Evolutionary conservation across 2,888 invertebrate genomes (phyloP), one percentile per base, ranked within the genome.

Genomic region (Entomobrya proxima): DNA sequence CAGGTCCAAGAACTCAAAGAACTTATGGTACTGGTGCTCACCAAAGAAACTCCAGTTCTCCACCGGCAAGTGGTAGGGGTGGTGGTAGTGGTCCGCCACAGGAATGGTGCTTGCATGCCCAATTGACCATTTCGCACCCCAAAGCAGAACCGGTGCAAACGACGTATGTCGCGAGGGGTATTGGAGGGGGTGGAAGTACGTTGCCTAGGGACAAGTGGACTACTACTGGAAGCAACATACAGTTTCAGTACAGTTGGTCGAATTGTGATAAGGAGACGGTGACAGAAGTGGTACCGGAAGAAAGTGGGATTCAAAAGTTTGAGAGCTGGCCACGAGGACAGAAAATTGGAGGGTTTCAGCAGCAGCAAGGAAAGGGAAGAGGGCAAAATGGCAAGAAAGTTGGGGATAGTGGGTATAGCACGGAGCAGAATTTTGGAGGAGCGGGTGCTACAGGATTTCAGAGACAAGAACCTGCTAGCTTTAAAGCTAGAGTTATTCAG

Each of bases 71-170:
- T 15, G 35, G 32, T 18, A n/a, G n/a, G n/a, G 44, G 24, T 6
- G 35, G 15, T 15, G n/a, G 7, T 32, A 75, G 52, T 13, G 61
- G 44, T 9, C 50, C 47, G 50, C 93, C 93, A 30, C 94, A 94
- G 88, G 94, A 94, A 91, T 95, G 95, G 95, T 93, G 94, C 47
- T 94, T 95, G 90, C 95, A 93, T 91, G 96, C 94, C 80, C 95
- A 95, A 90, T 93, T 95, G 87, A 94, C 94, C 13, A 93, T 94
- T 76, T 93, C 94, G 52, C 94, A 94, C 86, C 88, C 89, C 2
- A 75, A 77, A 50, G 40, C 52, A n/a, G 80, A 55, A 72, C 82
- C 30, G 58, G 30, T 72, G 32, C 76, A 75, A 78, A 77, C 44
- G 13, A 82, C 58, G 6, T 64, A 75, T n/a, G 47, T 64, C 13